Evolutionary conservation across 2,797 vertebrate species (phyloP).

Genomic region (Halcyon leucocephala): DNA sequence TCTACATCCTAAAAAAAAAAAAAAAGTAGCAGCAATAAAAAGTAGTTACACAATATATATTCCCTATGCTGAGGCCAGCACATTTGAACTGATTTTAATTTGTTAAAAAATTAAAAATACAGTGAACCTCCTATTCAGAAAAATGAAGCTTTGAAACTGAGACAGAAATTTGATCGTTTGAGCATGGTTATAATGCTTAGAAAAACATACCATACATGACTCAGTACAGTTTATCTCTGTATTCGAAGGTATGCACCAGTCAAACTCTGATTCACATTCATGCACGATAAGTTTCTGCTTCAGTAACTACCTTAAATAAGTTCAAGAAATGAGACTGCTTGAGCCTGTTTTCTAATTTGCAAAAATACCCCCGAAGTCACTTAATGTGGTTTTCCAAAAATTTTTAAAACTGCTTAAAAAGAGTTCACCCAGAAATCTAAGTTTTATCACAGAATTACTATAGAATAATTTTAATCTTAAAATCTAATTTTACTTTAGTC

Average conservation of each 20-base stretch:
- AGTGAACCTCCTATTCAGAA: slow-evolving; percentile 15
- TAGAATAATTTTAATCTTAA: background rate
- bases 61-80: background rate
- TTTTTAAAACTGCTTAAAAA: background rate
- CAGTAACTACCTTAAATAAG: slow-evolving; percentile 17
- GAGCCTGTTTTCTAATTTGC: background rate
- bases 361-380: background rate
- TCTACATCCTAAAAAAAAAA: background rate
- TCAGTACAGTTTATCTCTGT: slow-evolving; percentile 52
- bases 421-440: background rate
- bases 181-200: slow-evolving; percentile 13
- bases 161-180: slow-evolving; percentile 44
- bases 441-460: background rate
- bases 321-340: background rate
- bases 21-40: background rate
- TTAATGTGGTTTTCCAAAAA: background rate
- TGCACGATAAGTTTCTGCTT: slow-evolving; percentile 29
- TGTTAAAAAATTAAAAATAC: slow-evolving; percentile 51
- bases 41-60: background rate
- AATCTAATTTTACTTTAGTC: background rate
- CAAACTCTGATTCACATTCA: slow-evolving; percentile 13
- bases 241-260: background rate
- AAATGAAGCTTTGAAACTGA: slow-evolving; percentile 58
- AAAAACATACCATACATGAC: slow-evolving; percentile 53
- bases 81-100: slow-evolving; percentile 42